Evolutionary conservation across 1,140 invertebrate genomes (phyloP), one percentile per base, ranked within the genome.

Genomic region (Bradysia coprophila): DNA sequence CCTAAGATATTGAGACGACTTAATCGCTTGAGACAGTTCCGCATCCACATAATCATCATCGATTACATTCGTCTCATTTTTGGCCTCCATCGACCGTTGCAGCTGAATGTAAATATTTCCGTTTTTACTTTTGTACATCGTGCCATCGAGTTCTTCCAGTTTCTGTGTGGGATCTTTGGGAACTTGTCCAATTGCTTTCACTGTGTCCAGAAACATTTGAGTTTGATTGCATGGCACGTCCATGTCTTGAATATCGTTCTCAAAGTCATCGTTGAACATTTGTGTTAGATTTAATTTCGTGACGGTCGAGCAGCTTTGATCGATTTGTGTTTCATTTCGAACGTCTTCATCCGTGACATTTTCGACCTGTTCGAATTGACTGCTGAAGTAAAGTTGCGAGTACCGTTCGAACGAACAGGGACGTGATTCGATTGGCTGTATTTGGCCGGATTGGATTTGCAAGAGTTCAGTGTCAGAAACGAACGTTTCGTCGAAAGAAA

Each of bases 1-100:
- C 42, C 43, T 43, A 33, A 43, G 47, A 43, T 50, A 57, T 34
- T 49, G 45, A 3, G 38, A 24, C 9, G 43, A 42, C 22, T 46
- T 46, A 32, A 49, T 44, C 22, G 43, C 22, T 24, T 45, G 21
- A n/a, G 22, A 41, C 21, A 41, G 11, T 41, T 24, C 22, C 23
- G 9, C 15, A 13, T 21, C 40, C 8, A 41, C 15, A 9, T 13
- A 10, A 5, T 41, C 22, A 16, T 41, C 40, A 36, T 16, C 33
- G n/a, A 9, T 36, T 21, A 16, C 18, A 18, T 41, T 41, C 4
- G 23, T 24, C 15, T 41, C 40, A 18, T 41, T 23, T 41, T 24
- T 11, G 13, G 5, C 28, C 4, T 20, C 6, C 6, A 8, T 16
- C 33, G 9, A 16, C 18, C 33, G 33, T 36, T 36, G 33, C 33